These are phyloP conservation scores for Oscheius myriophilus DNA, from an alignment of 2,888 invertebrate genomes.

Conservation along the genomic window DNA sequence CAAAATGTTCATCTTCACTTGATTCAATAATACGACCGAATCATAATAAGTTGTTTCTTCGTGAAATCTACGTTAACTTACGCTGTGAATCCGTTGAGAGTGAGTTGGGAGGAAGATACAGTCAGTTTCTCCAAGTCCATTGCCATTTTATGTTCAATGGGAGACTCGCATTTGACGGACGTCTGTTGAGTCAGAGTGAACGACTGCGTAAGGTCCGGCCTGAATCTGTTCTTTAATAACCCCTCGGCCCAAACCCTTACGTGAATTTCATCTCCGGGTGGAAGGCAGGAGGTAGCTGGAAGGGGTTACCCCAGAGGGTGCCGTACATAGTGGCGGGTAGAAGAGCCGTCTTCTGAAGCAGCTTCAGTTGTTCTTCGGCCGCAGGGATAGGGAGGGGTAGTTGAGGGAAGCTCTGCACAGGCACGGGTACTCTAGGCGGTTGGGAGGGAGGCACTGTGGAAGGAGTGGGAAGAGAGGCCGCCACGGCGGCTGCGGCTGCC, in stretches of 20 bases:
- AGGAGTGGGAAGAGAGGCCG: slow-evolving; percentile 3
- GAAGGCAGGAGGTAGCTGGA: background rate
- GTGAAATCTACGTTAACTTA: slow-evolving; percentile 9
- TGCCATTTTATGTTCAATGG: background rate
- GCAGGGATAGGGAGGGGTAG: slow-evolving; percentile 16
- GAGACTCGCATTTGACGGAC: background rate
- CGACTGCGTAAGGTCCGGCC: background rate
- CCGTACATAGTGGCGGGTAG: slow-evolving; percentile 10
- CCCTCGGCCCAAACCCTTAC: too few relatives aligned
- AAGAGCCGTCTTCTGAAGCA: slow-evolving; percentile 7
- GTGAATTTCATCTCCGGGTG: too few relatives aligned
- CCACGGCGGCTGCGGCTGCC: slow-evolving; percentile 78
- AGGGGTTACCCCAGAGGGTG: slow-evolving; percentile 5
- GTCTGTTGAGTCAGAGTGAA: too few relatives aligned
- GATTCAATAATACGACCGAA: too few relatives aligned
- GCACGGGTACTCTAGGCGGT: slow-evolving; percentile 1
- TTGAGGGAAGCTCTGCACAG: slow-evolving; percentile 14
- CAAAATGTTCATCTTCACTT: too few relatives aligned
- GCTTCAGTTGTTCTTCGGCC: slow-evolving; percentile 16
- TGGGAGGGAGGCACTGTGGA: background rate
- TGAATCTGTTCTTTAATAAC: background rate
- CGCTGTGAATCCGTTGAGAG: slow-evolving; percentile 31
- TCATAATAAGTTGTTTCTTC: too few relatives aligned
- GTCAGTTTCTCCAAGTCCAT: slow-evolving; percentile 1
- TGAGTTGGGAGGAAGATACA: slow-evolving; percentile 21